phyloP scores from a whole-genome alignment of 2,113 vertebrate species.

The Lophura nycthemera region DNA sequence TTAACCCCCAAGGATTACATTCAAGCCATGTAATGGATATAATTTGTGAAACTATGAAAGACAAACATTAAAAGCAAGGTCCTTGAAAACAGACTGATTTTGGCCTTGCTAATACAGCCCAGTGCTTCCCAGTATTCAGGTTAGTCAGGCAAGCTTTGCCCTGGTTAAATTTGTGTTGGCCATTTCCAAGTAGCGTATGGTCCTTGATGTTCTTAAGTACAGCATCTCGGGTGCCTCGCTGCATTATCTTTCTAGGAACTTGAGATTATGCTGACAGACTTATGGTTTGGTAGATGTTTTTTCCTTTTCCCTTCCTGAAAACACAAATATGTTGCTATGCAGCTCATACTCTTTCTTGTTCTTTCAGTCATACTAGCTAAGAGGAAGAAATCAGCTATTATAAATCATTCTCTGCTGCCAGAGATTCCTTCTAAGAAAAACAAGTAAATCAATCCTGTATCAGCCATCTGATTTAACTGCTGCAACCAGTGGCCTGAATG shows the following conservation, averaged over 20 bases:
- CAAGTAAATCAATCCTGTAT: not conserved
- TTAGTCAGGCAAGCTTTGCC: not conserved
- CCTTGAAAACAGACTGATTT: not conserved
- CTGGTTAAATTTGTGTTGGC: not conserved
- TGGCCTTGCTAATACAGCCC: not conserved
- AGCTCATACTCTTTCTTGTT: not conserved
- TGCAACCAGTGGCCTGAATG: not conserved
- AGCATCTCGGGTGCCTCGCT: fast-evolving
- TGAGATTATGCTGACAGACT: not conserved
- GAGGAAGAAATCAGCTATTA: not conserved
- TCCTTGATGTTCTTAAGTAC: not conserved
- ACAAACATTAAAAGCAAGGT: not conserved
- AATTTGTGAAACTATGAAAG: not conserved
- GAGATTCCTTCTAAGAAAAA: not conserved
- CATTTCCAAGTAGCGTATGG: not conserved
- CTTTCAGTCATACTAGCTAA: not conserved
- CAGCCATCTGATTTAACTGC: not conserved
- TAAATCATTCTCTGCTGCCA: not conserved
- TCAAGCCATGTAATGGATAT: not conserved
- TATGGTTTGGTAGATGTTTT: not conserved
- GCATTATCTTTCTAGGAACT: not conserved
- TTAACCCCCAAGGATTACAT: not conserved
- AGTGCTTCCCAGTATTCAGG: not conserved
- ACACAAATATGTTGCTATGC: not conserved
- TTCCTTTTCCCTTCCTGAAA: not conserved